Conservation (phyloP, 2,888 invertebrate genomes). For the Pyrgus malvae region DNA sequence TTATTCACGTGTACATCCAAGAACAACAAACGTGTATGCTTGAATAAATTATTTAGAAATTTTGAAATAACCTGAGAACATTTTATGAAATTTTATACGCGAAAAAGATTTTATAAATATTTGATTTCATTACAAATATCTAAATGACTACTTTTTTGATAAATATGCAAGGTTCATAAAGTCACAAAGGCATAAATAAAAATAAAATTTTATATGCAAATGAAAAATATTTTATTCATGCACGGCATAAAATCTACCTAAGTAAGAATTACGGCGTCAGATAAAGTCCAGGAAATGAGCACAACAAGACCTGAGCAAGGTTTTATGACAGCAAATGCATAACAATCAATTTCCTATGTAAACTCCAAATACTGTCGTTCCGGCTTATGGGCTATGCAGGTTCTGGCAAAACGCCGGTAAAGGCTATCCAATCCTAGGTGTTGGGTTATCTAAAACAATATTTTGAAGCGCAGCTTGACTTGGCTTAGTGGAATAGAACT, state of each 20-base stretch:
- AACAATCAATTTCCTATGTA: conserved; percentile 22
- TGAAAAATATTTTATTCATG: not conserved
- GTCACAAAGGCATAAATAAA: too few species aligned
- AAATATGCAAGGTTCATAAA: too few species aligned
- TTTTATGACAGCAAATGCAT: conserved; percentile 12
- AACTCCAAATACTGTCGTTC: conserved; percentile 14
- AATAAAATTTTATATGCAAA: too few species aligned
- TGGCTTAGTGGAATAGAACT: conserved; percentile 17
- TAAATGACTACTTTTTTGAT: too few species aligned
- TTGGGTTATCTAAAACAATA: conserved; percentile 27
- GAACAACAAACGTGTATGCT: too few species aligned
- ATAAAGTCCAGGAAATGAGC: not conserved
- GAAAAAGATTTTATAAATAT: too few species aligned
- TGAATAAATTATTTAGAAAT: too few species aligned
- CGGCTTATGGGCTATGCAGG: conserved; percentile 17
- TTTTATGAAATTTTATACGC: too few species aligned
- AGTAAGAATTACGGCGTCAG: not conserved
- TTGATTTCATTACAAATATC: too few species aligned
- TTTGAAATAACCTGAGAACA: too few species aligned
- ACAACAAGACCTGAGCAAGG: not conserved
- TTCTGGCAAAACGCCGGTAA: conserved; percentile 21
- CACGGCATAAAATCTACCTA: not conserved
- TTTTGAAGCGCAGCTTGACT: conserved; percentile 19
- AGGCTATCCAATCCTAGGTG: conserved; percentile 24
- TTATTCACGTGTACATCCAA: too few species aligned